Evolutionary conservation across 1,140 invertebrate genomes (phyloP), one percentile per base, ranked within the genome.

Genomic region (Drosophila serrata): DNA sequence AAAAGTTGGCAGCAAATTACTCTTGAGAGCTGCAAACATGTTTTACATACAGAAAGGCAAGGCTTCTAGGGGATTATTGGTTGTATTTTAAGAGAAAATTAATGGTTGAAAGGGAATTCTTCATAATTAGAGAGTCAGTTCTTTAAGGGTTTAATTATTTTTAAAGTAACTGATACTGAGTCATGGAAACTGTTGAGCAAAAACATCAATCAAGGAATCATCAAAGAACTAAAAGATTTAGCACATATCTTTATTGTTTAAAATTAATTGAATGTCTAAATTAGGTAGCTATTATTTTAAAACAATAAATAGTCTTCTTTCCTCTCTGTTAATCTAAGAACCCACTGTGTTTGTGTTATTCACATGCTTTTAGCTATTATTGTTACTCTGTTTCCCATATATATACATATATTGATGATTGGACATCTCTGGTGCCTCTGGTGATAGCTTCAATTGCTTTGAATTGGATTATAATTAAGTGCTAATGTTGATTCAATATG

Each of bases 401-500:
- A n/a, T n/a, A n/a, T n/a, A n/a, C n/a, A 31, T 4, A 40, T 40
- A 15, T 4, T 53, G 7, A 22, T 22, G 19, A 35, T 53, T 37
- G 49, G 4, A 22, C 9, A 29, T 49, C 15, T 49, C 46, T 22
- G n/a, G n/a, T 11, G 13, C 46, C 40, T 48, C 57, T 60, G 17
- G 24, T 11, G 40, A 15, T 48, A 46, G 59, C 40, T 65, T 76
- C 81, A 90, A 90, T 85, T 90, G 70, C 64, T 65, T 73, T 75
- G 63, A 90, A 90, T 90, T 79, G 64, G 65, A 85, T 84, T 88
- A 74, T 90, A 81, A 90, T 90, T 79, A 79, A 73, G 78, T 79
- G 81, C 48, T 81, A 74, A 85, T n/a, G n/a, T 57, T 27, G 53
- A 68, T 88, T 75, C 63, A 79, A 75, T 81, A 82, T 81, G 55